These are phyloP conservation scores for Petrocephalus microphthalmus DNA, from an alignment of 2,113 vertebrate genomes.

Conservation along the genomic window DNA sequence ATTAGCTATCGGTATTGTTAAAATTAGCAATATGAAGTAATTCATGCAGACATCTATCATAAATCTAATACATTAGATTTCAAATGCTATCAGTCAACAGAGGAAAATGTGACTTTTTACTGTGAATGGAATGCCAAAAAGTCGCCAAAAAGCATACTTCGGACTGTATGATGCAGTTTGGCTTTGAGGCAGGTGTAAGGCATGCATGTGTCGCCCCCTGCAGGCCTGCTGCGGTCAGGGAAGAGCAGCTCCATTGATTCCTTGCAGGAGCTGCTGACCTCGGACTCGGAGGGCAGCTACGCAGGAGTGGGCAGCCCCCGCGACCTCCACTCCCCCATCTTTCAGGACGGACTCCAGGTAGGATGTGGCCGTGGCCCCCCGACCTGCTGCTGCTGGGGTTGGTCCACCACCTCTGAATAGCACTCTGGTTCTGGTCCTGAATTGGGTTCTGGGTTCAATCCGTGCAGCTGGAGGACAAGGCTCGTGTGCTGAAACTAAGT, in stretches of 20 bases:
- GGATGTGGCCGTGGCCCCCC: slow-evolving; percentile 8
- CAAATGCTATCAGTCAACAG: neutral
- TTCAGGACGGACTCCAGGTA: slow-evolving; percentile 73
- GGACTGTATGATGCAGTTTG: neutral
- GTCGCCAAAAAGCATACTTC: neutral
- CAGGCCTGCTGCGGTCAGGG: slow-evolving; percentile 54
- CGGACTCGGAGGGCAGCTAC: slow-evolving; percentile 92
- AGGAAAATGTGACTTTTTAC: neutral
- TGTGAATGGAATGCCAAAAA: too few species aligned
- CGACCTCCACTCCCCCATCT: slow-evolving; percentile 82
- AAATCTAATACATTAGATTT: neutral
- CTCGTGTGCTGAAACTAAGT: slow-evolving; percentile 49
- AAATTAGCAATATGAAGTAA: neutral
- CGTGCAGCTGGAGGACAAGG: slow-evolving; percentile 61
- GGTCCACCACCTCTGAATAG: neutral
- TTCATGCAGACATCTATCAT: neutral
- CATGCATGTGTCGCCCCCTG: neutral
- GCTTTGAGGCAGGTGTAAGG: neutral
- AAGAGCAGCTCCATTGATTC: slow-evolving; percentile 84
- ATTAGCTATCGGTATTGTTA: neutral
- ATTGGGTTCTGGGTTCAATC: neutral
- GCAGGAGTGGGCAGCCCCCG: slow-evolving; percentile 78
- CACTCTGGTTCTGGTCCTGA: neutral
- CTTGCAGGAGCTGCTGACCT: slow-evolving; percentile 83
- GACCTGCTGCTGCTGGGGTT: neutral